Base-by-base conservation (phyloP, 2,113 vertebrate species). In the Cyphomyrus plagiostoma region DNA sequence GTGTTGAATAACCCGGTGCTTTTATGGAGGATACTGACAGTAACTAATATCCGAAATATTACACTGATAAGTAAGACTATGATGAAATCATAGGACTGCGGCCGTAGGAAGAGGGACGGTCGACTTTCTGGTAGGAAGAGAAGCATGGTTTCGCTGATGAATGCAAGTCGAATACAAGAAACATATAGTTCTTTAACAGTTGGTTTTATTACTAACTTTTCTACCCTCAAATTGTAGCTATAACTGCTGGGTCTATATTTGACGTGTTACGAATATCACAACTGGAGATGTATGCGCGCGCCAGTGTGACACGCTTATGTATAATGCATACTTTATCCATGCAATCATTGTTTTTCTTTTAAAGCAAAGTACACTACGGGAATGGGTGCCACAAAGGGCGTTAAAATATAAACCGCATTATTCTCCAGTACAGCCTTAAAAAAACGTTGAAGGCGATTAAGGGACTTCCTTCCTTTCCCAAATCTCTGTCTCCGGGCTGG, bases 391-490 rank as follows among this genome's bases (percentile, higher is more conserved):
- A 70, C 62, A 23, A 48, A 48, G 21, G 45, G 15, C 52, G 46
- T 21, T 80, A 19, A 80, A 80, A 80, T 80, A 80, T 42, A 15
- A 39, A 80, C 70, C 26, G 74, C 15, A 42, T 19, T 80, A 70
- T 80, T 19, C 15, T 80, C 74, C 74, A 42, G 1, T 80, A 3
- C 74, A 70, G 26, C 62, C n/a, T 70, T 70, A 70, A 70, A 70
- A 66, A 66, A 56, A 66, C 1, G n/a, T 2, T 15, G 7, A 66
- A 85, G 88, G 26, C 2, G 85, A 87, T 46, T 15, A 26, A 91
- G 19, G 21, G 9, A 92, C 92, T 94, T 94, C 94, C 94, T 95
- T 89, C 89, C 93, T 92, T 93, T 92, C 89, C 2, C 39, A 84
- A 56, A 77, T 39, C 88, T 83, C 83, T 52, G 91, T 88, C 86